A percentile compares a stretch with the other conserved stretches of the same genome.
Evolutionary conservation across 2,888 invertebrate genomes (phyloP).

Genomic region (Callyntrura guangdongensis): DNA sequence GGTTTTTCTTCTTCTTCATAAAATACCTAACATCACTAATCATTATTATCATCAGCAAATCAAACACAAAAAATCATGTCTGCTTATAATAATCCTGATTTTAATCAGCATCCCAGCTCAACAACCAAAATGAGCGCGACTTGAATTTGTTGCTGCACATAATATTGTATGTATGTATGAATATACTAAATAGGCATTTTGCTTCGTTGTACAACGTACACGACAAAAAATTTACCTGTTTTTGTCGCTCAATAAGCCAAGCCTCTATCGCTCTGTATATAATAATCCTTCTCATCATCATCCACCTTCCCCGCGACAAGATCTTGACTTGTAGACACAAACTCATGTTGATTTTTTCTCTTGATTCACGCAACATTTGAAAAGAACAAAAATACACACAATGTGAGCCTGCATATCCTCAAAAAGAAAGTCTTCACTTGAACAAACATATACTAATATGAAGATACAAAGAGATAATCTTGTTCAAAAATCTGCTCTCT

Average conservation of each 20-base stretch:
- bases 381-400: conserved; percentile 7
- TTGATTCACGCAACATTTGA: neutral
- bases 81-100: conserved; percentile 33
- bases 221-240: no score
- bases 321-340: neutral
- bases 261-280: conserved; percentile 2
- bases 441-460: neutral
- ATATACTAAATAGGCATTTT: no score
- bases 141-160: no score
- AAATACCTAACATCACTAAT: neutral
- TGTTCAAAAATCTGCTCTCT: neutral
- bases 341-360: no score
- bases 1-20: neutral
- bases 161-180: no score
- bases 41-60: conserved; percentile 32
- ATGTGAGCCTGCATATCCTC: no score
- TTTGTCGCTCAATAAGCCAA: conserved; percentile 1
- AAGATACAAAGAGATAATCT: no score
- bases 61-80: conserved; percentile 44
- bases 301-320: no score
- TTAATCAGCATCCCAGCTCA: conserved; percentile 29
- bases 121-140: no score
- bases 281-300: conserved; percentile 9
- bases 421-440: conserved; percentile 43
- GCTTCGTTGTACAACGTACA: no score